phyloP scores from a whole-genome alignment of 2,797 vertebrate genomes.

The Sylvia borin region DNA sequence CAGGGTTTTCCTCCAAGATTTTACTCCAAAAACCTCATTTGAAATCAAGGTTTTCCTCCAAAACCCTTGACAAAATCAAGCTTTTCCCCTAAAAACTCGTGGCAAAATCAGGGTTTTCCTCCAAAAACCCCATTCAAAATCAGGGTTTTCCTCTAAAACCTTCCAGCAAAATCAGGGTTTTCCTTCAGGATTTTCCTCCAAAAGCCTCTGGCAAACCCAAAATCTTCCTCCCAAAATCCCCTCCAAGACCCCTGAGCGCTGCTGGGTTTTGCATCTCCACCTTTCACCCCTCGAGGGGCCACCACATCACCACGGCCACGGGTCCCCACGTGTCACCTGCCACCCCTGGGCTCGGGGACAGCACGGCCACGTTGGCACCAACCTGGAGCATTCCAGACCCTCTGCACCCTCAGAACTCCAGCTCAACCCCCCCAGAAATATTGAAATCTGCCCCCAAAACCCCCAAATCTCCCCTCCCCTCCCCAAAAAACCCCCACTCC shows the following conservation, averaged over 20 bases:
- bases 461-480: too few species aligned
- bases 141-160: not conserved
- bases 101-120: not conserved
- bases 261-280: not conserved
- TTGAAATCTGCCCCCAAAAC: not conserved
- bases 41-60: not conserved
- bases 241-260: not conserved
- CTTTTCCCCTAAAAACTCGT: not conserved
- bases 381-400: not conserved
- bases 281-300: fast-evolving
- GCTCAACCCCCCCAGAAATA: fast-evolving
- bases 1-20: not conserved
- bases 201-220: not conserved
- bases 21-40: not conserved
- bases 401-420: not conserved
- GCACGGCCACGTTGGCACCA: fast-evolving
- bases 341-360: not conserved
- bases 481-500: not conserved
- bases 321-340: fast-evolving
- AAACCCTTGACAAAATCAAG: not conserved
- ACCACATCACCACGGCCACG: fast-evolving
- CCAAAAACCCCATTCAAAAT: not conserved
- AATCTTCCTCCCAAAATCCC: not conserved
- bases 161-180: not conserved
- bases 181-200: not conserved